Evolutionary conservation across 2,113 vertebrate genomes (phyloP).

Genomic region (Pipa parva): DNA sequence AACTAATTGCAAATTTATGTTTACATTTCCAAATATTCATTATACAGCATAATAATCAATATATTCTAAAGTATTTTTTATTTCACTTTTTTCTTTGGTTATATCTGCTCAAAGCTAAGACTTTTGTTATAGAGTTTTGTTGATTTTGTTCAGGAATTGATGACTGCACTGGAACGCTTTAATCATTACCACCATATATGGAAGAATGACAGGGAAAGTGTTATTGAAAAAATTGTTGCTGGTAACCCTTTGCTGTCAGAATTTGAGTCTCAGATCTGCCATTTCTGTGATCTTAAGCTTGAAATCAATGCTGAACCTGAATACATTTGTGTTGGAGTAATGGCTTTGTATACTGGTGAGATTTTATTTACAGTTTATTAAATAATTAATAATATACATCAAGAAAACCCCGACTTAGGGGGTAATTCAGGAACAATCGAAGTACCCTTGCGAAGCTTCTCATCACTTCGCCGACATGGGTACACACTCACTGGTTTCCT

Average conservation of each 20-base stretch:
- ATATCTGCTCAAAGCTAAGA: background rate
- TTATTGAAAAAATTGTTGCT: slow-evolving; percentile 66
- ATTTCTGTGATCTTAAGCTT: slow-evolving; percentile 75
- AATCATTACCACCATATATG: slow-evolving; percentile 83
- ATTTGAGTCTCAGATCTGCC: slow-evolving; percentile 86
- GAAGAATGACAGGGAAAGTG: slow-evolving; percentile 80
- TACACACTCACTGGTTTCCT: too few relatives aligned
- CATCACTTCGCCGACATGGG: too few relatives aligned
- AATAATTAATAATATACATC: too few relatives aligned
- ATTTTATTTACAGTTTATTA: background rate
- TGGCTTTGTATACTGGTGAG: slow-evolving; percentile 85
- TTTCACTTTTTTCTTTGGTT: background rate
- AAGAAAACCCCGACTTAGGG: too few relatives aligned
- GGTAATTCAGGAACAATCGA: too few relatives aligned
- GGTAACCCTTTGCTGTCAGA: slow-evolving; percentile 76
- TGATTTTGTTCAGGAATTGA: slow-evolving; percentile 77
- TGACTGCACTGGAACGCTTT: slow-evolving; percentile 71
- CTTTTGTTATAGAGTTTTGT: too few relatives aligned
- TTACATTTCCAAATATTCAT: too few relatives aligned
- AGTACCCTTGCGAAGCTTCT: too few relatives aligned
- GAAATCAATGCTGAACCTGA: slow-evolving; percentile 83
- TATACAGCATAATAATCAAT: too few relatives aligned
- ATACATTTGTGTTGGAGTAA: slow-evolving; percentile 75
- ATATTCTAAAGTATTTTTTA: too few relatives aligned
- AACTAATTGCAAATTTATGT: too few relatives aligned